phyloP scores from a whole-genome alignment of 2,113 vertebrate genomes.

The Tylochromis polylepis region DNA sequence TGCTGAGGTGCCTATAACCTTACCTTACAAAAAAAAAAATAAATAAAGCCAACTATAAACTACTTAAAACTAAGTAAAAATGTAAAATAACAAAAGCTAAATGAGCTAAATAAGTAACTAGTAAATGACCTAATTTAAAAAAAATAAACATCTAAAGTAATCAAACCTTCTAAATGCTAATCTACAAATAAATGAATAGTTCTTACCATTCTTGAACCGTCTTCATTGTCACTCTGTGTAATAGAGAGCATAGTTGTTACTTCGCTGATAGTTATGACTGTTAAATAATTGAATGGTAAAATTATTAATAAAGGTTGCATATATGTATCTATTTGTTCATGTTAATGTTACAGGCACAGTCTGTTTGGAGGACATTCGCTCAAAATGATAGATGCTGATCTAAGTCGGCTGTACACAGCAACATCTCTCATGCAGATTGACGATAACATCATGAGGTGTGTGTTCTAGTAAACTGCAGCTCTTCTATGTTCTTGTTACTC shows the following conservation, averaged over 20 bases:
- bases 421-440: conserved; percentile 98
- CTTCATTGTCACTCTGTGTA: background rate
- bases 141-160: background rate
- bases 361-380: conserved; percentile 80
- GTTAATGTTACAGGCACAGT: conserved; percentile 75
- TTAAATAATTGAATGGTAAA: background rate
- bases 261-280: background rate
- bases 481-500: background rate
- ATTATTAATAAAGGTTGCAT: no score
- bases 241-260: background rate
- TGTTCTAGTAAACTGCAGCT: background rate
- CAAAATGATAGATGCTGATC: conserved; percentile 82
- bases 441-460: conserved; percentile 93
- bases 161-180: background rate
- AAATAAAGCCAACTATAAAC: background rate
- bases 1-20: background rate
- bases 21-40: background rate
- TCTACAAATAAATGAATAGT: background rate
- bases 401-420: conserved; percentile 88
- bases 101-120: background rate
- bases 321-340: no score
- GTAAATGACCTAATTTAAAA: background rate
- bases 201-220: background rate
- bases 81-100: background rate
- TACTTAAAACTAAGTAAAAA: background rate